These are phyloP conservation scores for Heliothis peltigera DNA, from an alignment of 2,888 invertebrate genomes.

Conservation along the genomic window DNA sequence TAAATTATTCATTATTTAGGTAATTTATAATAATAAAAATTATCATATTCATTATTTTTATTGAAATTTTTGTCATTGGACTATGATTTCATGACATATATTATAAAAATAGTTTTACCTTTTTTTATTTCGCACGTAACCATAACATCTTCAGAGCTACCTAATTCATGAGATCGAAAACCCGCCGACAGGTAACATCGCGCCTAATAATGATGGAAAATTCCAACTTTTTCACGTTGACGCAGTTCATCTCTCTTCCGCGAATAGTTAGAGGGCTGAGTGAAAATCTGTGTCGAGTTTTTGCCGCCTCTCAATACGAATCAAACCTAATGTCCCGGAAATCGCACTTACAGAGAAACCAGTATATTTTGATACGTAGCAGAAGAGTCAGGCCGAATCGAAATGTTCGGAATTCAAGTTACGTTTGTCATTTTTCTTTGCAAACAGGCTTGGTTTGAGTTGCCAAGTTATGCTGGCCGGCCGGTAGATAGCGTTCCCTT, in stretches of 20 bases:
- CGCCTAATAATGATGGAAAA: slow-evolving; percentile 34
- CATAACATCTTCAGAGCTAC: background rate
- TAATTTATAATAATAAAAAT: no score
- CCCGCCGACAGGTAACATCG: slow-evolving; percentile 20
- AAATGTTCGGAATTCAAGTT: slow-evolving; percentile 6
- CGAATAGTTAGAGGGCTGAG: slow-evolving; percentile 60
- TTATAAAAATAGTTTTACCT: background rate
- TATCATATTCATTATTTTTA: no score
- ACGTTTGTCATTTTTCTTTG: slow-evolving; percentile 12
- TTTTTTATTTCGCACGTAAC: background rate
- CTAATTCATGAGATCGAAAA: slow-evolving; percentile 21
- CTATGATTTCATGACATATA: no score
- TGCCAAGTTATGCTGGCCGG: slow-evolving; percentile 37
- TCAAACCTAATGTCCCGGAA: slow-evolving; percentile 68
- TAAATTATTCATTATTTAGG: no score
- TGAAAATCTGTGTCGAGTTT: slow-evolving; percentile 71
- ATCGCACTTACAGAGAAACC: slow-evolving; percentile 61
- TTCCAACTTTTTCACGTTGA: slow-evolving; percentile 30
- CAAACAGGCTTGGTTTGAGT: background rate
- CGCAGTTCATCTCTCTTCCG: slow-evolving; percentile 42
- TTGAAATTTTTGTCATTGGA: no score
- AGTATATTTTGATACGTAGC: slow-evolving; percentile 28
- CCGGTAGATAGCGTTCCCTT: slow-evolving; percentile 40
- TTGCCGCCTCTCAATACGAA: slow-evolving; percentile 64
- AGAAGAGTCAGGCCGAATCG: background rate